Evolutionary conservation across 1,140 invertebrate species (phyloP).

Genomic region (Mercenaria mercenaria): DNA sequence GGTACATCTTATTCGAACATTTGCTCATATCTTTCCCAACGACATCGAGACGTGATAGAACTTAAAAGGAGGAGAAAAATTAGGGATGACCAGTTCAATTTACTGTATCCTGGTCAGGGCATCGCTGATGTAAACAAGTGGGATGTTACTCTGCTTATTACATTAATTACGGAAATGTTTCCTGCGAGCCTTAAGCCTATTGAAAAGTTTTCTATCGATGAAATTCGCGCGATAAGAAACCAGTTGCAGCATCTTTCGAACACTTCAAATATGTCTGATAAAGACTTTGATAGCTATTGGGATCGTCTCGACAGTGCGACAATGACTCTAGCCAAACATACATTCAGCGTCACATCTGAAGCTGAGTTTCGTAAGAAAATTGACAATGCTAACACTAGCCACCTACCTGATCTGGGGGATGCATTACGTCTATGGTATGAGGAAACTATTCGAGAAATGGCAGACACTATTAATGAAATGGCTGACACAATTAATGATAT

Average conservation of each 20-base stretch:
- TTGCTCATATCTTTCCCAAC: neutral
- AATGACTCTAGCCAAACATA: neutral
- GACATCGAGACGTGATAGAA: neutral
- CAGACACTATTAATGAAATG: neutral
- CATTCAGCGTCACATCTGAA: neutral
- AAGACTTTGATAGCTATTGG: neutral
- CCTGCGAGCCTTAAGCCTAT: neutral
- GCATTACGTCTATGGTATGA: neutral
- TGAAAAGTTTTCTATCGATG: neutral
- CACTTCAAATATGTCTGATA: neutral
- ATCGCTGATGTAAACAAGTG: neutral
- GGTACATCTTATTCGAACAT: neutral
- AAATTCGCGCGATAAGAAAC: neutral
- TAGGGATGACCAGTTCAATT: neutral
- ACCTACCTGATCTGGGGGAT: neutral
- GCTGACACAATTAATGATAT: neutral
- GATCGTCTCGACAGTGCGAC: neutral
- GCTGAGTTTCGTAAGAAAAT: neutral
- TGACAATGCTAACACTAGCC: neutral
- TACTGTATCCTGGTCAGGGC: neutral
- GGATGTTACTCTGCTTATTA: neutral
- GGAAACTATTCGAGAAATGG: neutral
- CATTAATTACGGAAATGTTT: neutral
- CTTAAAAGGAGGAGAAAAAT: neutral
- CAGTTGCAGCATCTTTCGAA: neutral